A percentile compares a stretch with the other conserved stretches of the same genome.
phyloP scores from a whole-genome alignment of 2,113 vertebrate species.

The Taxidea taxus region DNA sequence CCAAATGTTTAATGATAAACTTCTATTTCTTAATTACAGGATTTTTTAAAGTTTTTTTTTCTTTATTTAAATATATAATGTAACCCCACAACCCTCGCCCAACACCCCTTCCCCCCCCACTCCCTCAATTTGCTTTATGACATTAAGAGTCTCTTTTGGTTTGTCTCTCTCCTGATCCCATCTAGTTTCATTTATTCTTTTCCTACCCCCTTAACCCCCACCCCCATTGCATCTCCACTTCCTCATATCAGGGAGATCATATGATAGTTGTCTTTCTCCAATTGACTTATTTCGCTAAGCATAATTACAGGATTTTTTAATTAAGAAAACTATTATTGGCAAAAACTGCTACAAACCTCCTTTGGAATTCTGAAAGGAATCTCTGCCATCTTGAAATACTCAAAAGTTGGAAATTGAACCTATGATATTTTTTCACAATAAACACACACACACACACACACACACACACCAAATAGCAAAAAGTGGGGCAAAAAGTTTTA shows the following conservation, averaged over 20 bases:
- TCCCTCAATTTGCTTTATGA: too few species aligned
- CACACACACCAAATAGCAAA: not conserved
- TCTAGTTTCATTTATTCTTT: too few species aligned
- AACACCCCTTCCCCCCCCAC: too few species aligned
- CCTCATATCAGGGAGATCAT: too few species aligned
- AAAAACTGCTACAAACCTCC: not conserved
- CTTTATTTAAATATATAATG: too few species aligned
- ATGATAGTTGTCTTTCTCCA: too few species aligned
- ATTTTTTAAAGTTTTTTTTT: not conserved
- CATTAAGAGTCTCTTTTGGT: too few species aligned
- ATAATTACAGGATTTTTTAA: not conserved
- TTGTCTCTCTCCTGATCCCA: too few species aligned
- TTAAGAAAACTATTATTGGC: not conserved
- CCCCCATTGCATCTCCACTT: too few species aligned
- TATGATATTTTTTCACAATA: not conserved
- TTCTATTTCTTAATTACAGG: not conserved
- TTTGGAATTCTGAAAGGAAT: not conserved
- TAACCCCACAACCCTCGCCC: too few species aligned
- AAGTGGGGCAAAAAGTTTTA: not conserved
- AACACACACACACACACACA: not conserved
- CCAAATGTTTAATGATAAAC: not conserved
- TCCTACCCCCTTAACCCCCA: too few species aligned
- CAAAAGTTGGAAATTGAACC: not conserved
- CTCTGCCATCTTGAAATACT: not conserved
- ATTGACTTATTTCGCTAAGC: too few species aligned